Evolutionary conservation across 2,888 invertebrate species (phyloP).

Genomic region (Xanthorhoe designata): DNA sequence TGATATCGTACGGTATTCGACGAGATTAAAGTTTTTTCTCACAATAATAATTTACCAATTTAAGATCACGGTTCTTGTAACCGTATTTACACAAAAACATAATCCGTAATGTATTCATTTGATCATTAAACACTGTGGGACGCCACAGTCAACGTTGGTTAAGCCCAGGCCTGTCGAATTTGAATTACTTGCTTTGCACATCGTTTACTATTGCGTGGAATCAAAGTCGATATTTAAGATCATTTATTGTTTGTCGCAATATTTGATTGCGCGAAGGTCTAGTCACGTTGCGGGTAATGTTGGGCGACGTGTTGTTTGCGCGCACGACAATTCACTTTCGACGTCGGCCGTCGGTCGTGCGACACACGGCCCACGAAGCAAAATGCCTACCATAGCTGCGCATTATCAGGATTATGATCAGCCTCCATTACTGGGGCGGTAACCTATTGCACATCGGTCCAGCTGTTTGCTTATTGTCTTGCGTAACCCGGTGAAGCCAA

Average conservation of each 20-base stretch:
- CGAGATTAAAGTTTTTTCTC: slow-evolving; percentile 34
- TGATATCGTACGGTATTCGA: slow-evolving; percentile 36
- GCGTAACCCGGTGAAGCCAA: slow-evolving; percentile 78
- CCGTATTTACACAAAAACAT: slow-evolving; percentile 24
- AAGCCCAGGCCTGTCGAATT: slow-evolving; percentile 16
- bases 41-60: slow-evolving; percentile 35
- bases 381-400: slow-evolving; percentile 71
- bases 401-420: slow-evolving; percentile 80
- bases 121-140: slow-evolving; percentile 12
- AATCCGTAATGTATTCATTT: slow-evolving; percentile 32
- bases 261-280: slow-evolving; percentile 68
- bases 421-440: slow-evolving; percentile 70
- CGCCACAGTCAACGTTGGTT: slow-evolving; percentile 13
- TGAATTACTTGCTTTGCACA: slow-evolving; percentile 23
- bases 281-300: slow-evolving; percentile 70
- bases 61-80: slow-evolving; percentile 23
- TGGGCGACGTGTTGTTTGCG: slow-evolving; percentile 64
- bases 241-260: slow-evolving; percentile 60
- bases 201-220: slow-evolving; percentile 27
- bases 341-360: slow-evolving; percentile 67
- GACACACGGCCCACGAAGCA: slow-evolving; percentile 71
- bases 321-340: slow-evolving; percentile 80
- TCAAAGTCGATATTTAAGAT: slow-evolving; percentile 27
- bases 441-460: slow-evolving; percentile 74
- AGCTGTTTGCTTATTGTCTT: slow-evolving; percentile 78